These are phyloP conservation scores for Mechanitis messenoides DNA, from an alignment of 2,888 invertebrate genomes.

Conservation along the genomic window DNA sequence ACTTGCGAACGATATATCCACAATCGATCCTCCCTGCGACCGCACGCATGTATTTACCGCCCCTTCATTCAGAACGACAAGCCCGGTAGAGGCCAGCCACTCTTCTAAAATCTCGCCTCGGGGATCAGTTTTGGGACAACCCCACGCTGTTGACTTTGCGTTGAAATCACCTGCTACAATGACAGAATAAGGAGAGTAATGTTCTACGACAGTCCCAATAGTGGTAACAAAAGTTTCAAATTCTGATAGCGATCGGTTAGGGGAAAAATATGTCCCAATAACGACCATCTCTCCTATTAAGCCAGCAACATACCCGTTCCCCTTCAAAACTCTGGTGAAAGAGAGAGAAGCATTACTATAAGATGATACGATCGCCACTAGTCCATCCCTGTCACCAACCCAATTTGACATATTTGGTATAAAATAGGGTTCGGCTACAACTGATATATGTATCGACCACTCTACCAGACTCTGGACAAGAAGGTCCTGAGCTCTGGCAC, in stretches of 20 bases:
- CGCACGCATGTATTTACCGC: slow-evolving; percentile 28
- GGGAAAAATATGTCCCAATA: slow-evolving; percentile 22
- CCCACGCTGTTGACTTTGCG: slow-evolving; percentile 18
- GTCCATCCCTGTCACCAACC: slow-evolving; percentile 17
- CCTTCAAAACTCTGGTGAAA: slow-evolving; percentile 4
- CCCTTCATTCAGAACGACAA: slow-evolving; percentile 19
- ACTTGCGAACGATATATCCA: slow-evolving; percentile 24
- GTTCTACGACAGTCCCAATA: slow-evolving; percentile 12
- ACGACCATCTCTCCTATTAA: slow-evolving; percentile 16
- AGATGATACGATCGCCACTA: slow-evolving; percentile 8
- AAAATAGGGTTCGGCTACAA: slow-evolving; percentile 22
- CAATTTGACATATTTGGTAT: slow-evolving; percentile 7
- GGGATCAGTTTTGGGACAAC: slow-evolving; percentile 8
- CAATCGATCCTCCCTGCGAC: slow-evolving; percentile 30
- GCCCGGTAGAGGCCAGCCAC: slow-evolving; percentile 22
- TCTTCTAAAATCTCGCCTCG: slow-evolving; percentile 12
- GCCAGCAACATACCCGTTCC: slow-evolving; percentile 15
- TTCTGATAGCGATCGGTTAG: slow-evolving; percentile 15
- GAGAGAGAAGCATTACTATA: background rate
- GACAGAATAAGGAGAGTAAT: slow-evolving; percentile 12
- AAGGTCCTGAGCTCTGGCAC: slow-evolving; percentile 24
- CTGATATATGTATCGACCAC: slow-evolving; percentile 21
- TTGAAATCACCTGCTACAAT: slow-evolving; percentile 21
- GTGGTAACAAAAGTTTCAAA: slow-evolving; percentile 17
- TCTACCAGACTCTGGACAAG: slow-evolving; percentile 21